Percentiles rank a stretch among this genome's conserved stretches.
Conservation (phyloP, 2,113 vertebrate genomes). For the Alexandromys fortis region DNA sequence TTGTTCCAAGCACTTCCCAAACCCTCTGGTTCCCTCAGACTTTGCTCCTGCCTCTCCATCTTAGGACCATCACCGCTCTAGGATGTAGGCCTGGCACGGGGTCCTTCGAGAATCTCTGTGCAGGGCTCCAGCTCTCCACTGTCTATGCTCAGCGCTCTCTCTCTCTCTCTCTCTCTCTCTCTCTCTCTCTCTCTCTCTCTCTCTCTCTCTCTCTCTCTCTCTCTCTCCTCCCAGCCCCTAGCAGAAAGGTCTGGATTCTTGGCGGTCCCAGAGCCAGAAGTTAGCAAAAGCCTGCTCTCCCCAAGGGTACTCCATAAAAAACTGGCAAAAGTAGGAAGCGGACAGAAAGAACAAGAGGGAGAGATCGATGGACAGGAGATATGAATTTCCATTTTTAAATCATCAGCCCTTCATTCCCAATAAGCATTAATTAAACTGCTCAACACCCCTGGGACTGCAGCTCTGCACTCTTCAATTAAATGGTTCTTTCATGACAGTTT, state of each 20-base stretch:
- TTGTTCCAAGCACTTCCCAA: neutral
- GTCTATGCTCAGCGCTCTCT: neutral
- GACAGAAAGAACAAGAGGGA: neutral
- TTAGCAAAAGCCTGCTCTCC: neutral
- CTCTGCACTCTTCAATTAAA: slow-evolving; percentile 52
- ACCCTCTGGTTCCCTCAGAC: neutral
- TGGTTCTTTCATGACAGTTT: neutral
- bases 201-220: no score
- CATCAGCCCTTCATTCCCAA: slow-evolving; percentile 59
- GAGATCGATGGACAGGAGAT: neutral
- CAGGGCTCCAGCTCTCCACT: no score
- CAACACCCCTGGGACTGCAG: slow-evolving; percentile 46
- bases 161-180: no score
- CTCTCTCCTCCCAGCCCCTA: neutral
- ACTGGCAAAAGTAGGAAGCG: slow-evolving; percentile 3
- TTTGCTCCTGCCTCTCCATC: no score
- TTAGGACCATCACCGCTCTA: neutral
- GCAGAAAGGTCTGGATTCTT: neutral
- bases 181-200: no score
- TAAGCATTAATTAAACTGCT: slow-evolving; percentile 62
- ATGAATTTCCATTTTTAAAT: slow-evolving; percentile 62
- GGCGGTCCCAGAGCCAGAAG: neutral
- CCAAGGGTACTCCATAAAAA: neutral
- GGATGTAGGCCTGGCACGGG: neutral
- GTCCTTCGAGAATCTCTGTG: neutral